These are phyloP conservation scores for Diplodus sargus DNA, from an alignment of 2,797 vertebrate species.

Conservation along the genomic window DNA sequence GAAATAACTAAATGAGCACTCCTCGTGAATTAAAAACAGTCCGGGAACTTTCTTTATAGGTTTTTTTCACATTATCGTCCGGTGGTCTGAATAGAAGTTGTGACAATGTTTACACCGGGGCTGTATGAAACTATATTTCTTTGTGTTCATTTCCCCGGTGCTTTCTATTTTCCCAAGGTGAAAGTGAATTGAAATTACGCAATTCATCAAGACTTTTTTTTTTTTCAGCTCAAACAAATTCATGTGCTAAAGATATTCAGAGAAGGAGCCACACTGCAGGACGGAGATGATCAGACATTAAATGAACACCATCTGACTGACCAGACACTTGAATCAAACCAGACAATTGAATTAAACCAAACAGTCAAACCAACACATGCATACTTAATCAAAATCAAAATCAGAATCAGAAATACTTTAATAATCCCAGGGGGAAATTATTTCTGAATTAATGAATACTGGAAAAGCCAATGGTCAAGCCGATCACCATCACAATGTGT, in stretches of 20 bases:
- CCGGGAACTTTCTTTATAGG: slow-evolving; percentile 63
- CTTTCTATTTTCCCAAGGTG: slow-evolving; percentile 17
- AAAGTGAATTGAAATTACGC: slow-evolving; percentile 37
- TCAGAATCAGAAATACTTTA: too few relatives aligned
- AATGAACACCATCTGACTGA: background rate
- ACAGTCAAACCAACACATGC: background rate
- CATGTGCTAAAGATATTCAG: background rate
- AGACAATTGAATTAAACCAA: background rate
- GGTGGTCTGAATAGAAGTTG: slow-evolving; percentile 36
- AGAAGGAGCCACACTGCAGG: background rate
- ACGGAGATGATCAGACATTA: background rate
- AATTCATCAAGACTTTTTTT: slow-evolving; percentile 27
- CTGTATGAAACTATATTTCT: slow-evolving; percentile 14
- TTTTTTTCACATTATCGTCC: slow-evolving; percentile 41
- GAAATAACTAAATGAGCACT: slow-evolving; percentile 72
- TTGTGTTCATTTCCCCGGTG: slow-evolving; percentile 25
- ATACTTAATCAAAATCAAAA: too few relatives aligned
- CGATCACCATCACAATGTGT: too few relatives aligned
- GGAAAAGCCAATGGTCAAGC: background rate
- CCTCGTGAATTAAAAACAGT: slow-evolving; percentile 63
- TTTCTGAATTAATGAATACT: background rate
- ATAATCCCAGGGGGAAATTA: too few relatives aligned
- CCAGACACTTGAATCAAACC: background rate
- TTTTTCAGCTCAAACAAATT: background rate
- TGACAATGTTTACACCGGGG: slow-evolving; percentile 23